phyloP scores from a whole-genome alignment of 2,797 vertebrate genomes.

The Florisuga fusca region DNA sequence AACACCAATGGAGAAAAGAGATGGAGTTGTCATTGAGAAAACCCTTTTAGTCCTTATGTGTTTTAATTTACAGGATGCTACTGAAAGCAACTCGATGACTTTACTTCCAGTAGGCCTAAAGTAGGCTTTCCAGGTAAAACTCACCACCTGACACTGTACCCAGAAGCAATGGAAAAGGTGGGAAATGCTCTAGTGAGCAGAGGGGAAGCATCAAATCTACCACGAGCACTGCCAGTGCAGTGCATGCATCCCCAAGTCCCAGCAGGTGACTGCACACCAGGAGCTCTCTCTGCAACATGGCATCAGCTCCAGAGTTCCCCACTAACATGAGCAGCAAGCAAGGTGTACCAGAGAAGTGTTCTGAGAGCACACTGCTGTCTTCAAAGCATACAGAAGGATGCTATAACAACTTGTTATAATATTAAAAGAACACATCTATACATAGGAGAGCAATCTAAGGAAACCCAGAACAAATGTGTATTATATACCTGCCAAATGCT shows the following conservation, averaged over 20 bases:
- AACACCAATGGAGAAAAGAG: neutral
- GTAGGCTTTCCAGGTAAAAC: neutral
- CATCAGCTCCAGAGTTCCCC: fast-evolving
- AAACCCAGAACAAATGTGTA: neutral
- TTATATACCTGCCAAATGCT: neutral
- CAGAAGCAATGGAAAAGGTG: neutral
- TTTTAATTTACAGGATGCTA: neutral
- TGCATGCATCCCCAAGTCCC: fast-evolving
- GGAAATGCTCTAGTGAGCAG: neutral
- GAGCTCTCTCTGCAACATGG: neutral
- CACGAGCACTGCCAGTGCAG: neutral
- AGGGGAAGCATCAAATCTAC: neutral
- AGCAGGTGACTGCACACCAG: fast-evolving
- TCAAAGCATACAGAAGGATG: neutral
- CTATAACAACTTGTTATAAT: neutral
- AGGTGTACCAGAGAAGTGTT: neutral
- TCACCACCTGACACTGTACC: neutral
- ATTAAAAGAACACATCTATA: slow-evolving; percentile 11
- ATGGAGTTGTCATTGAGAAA: neutral
- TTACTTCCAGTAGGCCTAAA: neutral
- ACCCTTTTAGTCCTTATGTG: neutral
- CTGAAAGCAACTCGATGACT: neutral
- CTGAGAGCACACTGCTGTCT: neutral
- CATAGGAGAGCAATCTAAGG: neutral
- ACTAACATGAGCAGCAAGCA: neutral